Evolutionary conservation across 2,113 vertebrate species (phyloP).

Genomic region (Microtus oregoni): DNA sequence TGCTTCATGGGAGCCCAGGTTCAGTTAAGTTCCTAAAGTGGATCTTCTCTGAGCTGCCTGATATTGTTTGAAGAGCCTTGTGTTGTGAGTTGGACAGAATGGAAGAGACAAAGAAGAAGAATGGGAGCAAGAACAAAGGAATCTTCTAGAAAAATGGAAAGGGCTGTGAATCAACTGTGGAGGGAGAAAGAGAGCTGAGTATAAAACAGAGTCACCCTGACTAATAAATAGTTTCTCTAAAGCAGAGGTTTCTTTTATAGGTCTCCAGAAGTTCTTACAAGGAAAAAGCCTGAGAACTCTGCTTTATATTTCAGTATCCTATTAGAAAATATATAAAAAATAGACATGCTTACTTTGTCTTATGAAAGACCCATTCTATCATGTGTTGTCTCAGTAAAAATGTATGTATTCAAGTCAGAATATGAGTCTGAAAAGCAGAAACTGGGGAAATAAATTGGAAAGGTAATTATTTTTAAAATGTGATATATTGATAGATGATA

Average conservation of each 20-base stretch:
- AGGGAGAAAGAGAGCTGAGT: background rate
- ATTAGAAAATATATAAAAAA: background rate
- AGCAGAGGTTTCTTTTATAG: background rate
- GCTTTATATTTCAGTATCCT: background rate
- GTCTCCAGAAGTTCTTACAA: background rate
- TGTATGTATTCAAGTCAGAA: background rate
- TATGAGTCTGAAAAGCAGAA: background rate
- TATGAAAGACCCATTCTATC: background rate
- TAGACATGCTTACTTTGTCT: background rate
- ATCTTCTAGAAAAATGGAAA: accelerated
- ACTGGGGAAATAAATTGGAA: background rate
- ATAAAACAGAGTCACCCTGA: background rate
- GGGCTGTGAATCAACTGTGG: background rate
- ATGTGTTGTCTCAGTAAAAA: background rate
- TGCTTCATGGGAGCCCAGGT: background rate
- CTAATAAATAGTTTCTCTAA: background rate
- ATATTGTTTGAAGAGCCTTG: background rate
- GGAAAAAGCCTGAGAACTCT: background rate
- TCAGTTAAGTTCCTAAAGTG: background rate
- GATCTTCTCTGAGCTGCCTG: background rate
- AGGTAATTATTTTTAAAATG: background rate
- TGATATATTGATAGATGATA: background rate
- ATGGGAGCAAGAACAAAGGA: too few relatives aligned
- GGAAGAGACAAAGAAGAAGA: background rate
- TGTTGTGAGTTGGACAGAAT: background rate